A percentile compares a stretch with the other conserved stretches of the same genome.
Conservation (phyloP, 2,113 vertebrate species). For the Morone chrysops region DNA sequence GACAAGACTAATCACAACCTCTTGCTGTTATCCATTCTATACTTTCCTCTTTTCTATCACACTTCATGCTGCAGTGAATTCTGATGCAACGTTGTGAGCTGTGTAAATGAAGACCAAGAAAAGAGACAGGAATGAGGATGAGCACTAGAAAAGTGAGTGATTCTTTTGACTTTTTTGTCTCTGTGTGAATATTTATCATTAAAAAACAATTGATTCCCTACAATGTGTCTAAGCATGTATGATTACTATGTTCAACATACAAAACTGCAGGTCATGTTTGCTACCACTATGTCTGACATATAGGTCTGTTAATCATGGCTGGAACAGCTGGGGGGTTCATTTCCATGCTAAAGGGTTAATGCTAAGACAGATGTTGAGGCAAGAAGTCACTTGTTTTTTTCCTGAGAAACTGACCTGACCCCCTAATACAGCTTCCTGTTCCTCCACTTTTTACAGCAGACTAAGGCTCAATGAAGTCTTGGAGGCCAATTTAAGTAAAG, state of each 20-base stretch:
- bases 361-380: constrained; percentile 18
- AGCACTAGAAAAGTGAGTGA: background rate
- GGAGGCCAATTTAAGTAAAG: constrained; percentile 58
- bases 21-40: constrained; percentile 21
- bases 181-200: constrained; percentile 4
- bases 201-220: background rate
- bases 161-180: constrained; percentile 2
- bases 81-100: constrained; percentile 13
- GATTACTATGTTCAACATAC: background rate
- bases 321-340: background rate
- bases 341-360: constrained; percentile 21
- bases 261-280: background rate
- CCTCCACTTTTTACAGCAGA: constrained; percentile 19
- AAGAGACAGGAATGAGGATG: background rate
- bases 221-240: background rate
- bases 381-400: background rate
- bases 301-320: background rate
- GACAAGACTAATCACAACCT: constrained; percentile 16
- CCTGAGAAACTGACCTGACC: constrained; percentile 23
- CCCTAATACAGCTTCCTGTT: constrained; percentile 15
- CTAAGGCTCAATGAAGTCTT: constrained; percentile 43
- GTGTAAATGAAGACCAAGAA: background rate
- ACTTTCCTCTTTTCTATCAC: constrained; percentile 16
- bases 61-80: constrained; percentile 39
- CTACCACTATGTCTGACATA: background rate